Base-by-base conservation (phyloP, 2,797 vertebrate species). In the Sebastes iracundus region DNA sequence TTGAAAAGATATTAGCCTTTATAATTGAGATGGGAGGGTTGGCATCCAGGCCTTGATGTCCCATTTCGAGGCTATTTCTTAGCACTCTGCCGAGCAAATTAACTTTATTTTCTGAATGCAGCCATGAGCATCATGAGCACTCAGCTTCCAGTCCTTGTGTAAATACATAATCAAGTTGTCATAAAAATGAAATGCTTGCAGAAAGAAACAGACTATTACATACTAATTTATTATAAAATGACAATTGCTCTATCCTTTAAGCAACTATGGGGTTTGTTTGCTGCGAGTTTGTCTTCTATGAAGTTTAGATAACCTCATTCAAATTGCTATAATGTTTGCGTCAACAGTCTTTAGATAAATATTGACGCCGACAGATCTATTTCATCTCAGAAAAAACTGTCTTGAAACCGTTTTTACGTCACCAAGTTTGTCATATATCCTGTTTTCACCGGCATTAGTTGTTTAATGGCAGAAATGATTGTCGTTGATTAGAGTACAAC, bases 121-220 rank as follows among this genome's bases (percentile, higher is more conserved):
- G 77, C 77, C 52, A 78, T 67, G 25, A 91, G 79, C 74, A 67
- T 87, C 70, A 68, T 79, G 72, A 88, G 64, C 73, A 66, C 87
- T 87, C 77, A 59, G 61, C 80, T 83, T 66, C 82, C 74, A 77
- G 32, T 92, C 81, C 74, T 79, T 76, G 69, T 80, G 80, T 91
- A 91, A 90, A 91, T 81, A 88, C 80, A 86, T 90, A 78, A 90
- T 94, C 77, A 88, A 81, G 75, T 84, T 91, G 89, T 93, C 76
- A 80, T 67, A n/a, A 62, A 89, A 85, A 85, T 78, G 61, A 84
- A 88, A 87, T 75, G 79, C 84, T 82, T 72, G 52, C 68, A 86
- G 82, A 73, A 77, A 78, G 64, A 80, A 75, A 23, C 58, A 49
- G 13, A 14, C 74, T 83, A 71, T 87, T 89, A 81, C 60, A 63